phyloP scores from a whole-genome alignment of 2,797 vertebrate species.

The Sciaenops ocellatus region DNA sequence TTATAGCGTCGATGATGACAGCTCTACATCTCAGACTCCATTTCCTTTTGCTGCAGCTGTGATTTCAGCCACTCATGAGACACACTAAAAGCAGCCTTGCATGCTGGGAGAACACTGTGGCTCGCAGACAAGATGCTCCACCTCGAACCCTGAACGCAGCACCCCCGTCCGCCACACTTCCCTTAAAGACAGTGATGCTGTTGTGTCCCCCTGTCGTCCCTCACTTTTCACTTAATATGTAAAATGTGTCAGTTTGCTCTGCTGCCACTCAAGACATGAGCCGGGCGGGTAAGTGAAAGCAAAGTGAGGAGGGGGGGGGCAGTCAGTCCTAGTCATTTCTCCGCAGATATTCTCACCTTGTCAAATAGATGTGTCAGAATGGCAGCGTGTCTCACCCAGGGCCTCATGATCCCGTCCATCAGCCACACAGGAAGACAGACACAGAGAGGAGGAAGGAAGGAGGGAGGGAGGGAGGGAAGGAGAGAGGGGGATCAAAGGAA shows the following conservation, averaged over 20 bases:
- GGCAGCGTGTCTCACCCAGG: slow-evolving; percentile 42
- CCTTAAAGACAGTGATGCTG: background rate
- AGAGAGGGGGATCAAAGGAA: slow-evolving; percentile 38
- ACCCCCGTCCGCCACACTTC: background rate
- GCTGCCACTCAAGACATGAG: slow-evolving; percentile 58
- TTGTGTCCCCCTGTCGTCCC: slow-evolving; percentile 1
- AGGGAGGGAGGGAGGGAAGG: too few relatives aligned
- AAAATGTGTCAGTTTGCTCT: slow-evolving; percentile 22
- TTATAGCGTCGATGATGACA: slow-evolving; percentile 57
- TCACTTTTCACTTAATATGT: slow-evolving; percentile 43
- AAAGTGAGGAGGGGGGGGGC: background rate
- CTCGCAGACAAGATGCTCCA: slow-evolving; percentile 28
- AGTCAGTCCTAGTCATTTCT: slow-evolving; percentile 38
- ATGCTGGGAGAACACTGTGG: slow-evolving; percentile 18
- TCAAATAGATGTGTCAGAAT: slow-evolving; percentile 72
- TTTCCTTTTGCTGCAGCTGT: slow-evolving; percentile 62
- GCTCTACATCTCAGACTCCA: slow-evolving; percentile 61
- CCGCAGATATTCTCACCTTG: slow-evolving; percentile 75
- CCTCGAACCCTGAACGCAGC: slow-evolving; percentile 22
- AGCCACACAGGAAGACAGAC: slow-evolving; percentile 36
- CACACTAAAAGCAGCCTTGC: slow-evolving; percentile 23
- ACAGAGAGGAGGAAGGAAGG: background rate
- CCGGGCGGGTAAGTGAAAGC: slow-evolving; percentile 33
- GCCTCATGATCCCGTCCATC: slow-evolving; percentile 66
- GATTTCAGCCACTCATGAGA: slow-evolving; percentile 54